Evolutionary conservation across 2,113 vertebrate species (phyloP).

Genomic region (Ciconia boyciana): DNA sequence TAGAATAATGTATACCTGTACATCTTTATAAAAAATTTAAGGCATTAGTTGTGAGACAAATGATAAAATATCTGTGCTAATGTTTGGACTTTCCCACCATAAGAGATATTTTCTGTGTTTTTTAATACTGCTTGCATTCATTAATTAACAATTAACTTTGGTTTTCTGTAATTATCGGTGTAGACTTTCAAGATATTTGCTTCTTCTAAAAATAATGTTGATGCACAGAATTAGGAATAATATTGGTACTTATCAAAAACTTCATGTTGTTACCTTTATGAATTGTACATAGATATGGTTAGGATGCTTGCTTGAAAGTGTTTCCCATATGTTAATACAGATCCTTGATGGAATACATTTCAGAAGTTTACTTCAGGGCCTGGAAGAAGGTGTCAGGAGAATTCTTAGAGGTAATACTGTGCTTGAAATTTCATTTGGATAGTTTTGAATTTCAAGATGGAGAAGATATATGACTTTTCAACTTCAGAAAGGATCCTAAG

Average conservation of each 20-base stretch:
- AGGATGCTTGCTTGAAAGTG: neutral
- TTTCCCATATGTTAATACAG: slow-evolving; percentile 60
- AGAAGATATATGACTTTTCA: neutral
- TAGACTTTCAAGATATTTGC: neutral
- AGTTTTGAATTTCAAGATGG: neutral
- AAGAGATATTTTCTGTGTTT: neutral
- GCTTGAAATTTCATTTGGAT: neutral
- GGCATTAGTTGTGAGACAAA: neutral
- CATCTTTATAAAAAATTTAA: neutral
- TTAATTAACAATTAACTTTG: neutral
- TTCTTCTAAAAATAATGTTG: neutral
- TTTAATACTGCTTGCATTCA: neutral
- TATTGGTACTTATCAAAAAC: neutral
- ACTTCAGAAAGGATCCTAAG: neutral
- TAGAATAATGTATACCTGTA: neutral
- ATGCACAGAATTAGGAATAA: neutral
- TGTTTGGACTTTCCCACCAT: neutral
- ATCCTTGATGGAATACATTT: slow-evolving; percentile 68
- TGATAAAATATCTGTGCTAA: neutral
- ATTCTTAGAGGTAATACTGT: slow-evolving; percentile 73
- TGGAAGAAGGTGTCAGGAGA: slow-evolving; percentile 90
- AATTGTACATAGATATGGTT: neutral
- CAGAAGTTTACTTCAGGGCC: slow-evolving; percentile 92
- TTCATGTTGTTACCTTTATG: neutral
- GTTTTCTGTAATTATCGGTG: neutral